A percentile compares a stretch with the other conserved stretches of the same genome.
Conservation (phyloP, 2,113 vertebrate genomes). For the Platysternon megacephalum region DNA sequence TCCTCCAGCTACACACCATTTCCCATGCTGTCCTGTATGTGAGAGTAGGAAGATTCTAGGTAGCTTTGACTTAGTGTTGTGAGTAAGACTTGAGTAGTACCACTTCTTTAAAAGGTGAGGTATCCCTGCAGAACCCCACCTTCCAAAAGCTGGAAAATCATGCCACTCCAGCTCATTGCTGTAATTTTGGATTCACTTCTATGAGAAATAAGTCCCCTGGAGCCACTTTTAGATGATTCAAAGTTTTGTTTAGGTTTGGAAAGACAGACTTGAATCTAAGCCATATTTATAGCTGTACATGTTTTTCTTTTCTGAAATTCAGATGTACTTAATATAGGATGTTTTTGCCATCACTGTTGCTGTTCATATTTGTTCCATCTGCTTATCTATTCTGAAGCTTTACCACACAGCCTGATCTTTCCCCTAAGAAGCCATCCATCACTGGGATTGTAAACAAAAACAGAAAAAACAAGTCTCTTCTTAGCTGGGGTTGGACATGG, state of each 20-base stretch:
- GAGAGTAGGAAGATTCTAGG: not conserved
- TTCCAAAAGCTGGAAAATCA: not conserved
- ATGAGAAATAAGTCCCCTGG: not conserved
- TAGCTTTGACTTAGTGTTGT: not conserved
- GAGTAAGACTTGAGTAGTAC: not conserved
- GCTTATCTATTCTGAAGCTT: slow-evolving; percentile 34
- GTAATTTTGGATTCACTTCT: not conserved
- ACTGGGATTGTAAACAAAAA: slow-evolving; percentile 53
- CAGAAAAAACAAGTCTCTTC: slow-evolving; percentile 79
- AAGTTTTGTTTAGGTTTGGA: not conserved
- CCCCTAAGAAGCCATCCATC: slow-evolving; percentile 76
- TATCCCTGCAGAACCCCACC: not conserved
- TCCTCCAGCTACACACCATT: not conserved
- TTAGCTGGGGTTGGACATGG: slow-evolving; percentile 49
- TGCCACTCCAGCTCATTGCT: not conserved
- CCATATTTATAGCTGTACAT: not conserved
- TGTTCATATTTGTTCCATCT: slow-evolving; percentile 62
- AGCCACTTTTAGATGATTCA: not conserved
- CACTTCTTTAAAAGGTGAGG: not conserved
- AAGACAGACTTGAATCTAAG: not conserved
- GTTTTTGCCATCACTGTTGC: slow-evolving; percentile 26
- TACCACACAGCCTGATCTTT: slow-evolving; percentile 52
- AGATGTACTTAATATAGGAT: not conserved
- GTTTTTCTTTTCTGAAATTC: slow-evolving; percentile 49
- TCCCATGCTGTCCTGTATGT: not conserved